Evolutionary conservation across 2,797 vertebrate species (phyloP).

Genomic region (Darevskia nairensis): DNA sequence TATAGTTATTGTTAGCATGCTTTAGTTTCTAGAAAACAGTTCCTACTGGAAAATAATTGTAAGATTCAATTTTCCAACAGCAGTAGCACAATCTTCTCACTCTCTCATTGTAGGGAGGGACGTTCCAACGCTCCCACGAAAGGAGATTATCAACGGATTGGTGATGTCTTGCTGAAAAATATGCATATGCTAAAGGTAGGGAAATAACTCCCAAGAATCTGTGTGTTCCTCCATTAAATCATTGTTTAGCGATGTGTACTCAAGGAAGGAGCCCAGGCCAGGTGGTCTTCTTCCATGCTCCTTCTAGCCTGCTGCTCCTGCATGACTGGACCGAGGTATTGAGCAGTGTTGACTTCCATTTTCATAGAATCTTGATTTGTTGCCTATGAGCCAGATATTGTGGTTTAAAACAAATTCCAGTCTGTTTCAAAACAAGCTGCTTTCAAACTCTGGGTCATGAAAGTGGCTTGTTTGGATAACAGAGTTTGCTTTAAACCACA

Average conservation of each 20-base stretch:
- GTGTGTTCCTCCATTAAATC: neutral
- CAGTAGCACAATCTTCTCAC: neutral
- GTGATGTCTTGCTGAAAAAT: constrained; percentile 93
- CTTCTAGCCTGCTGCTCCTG: neutral
- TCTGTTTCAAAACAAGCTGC: neutral
- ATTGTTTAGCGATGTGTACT: neutral
- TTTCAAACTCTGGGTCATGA: neutral
- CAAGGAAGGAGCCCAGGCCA: neutral
- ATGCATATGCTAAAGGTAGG: constrained; percentile 90
- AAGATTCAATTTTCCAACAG: neutral
- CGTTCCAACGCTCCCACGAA: constrained; percentile 82
- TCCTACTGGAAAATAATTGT: neutral
- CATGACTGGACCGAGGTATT: neutral
- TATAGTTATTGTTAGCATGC: neutral
- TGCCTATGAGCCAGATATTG: neutral
- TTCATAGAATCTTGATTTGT: neutral
- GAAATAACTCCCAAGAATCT: accelerated
- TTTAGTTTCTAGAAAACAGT: accelerated
- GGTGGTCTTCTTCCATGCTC: neutral
- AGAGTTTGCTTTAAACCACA: neutral
- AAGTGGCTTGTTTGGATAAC: neutral
- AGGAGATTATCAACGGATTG: constrained; percentile 89
- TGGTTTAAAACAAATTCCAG: neutral
- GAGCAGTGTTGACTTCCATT: neutral
- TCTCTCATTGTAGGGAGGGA: constrained; percentile 87